phyloP scores from a whole-genome alignment of 2,888 invertebrate species.

The Drosophila stalkeri region DNA sequence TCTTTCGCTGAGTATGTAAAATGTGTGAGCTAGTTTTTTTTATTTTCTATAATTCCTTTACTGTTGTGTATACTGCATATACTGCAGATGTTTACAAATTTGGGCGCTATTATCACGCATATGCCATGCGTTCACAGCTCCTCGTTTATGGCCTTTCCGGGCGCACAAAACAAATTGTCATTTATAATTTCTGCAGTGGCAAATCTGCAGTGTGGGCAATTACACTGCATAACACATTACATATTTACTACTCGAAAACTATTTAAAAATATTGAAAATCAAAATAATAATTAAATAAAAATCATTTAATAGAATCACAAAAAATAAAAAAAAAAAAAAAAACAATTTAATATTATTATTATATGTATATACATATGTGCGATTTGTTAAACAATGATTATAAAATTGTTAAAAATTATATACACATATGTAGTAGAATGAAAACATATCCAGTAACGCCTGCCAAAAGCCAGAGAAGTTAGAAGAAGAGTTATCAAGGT shows the following conservation, averaged over 20 bases:
- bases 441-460: conserved; percentile 36
- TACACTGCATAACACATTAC: conserved; percentile 18
- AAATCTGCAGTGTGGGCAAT: not conserved
- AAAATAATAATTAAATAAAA: no score
- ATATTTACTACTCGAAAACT: not conserved
- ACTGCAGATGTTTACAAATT: not conserved
- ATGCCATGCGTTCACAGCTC: not conserved
- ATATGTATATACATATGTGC: no score
- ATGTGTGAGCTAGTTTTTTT: not conserved
- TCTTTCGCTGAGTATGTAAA: not conserved
- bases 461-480: conserved; percentile 22
- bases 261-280: no score
- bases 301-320: not conserved
- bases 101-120: conserved; percentile 12
- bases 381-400: no score
- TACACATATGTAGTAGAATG: conserved; percentile 1
- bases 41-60: not conserved
- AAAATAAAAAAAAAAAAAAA: not conserved
- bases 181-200: not conserved
- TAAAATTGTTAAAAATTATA: not conserved
- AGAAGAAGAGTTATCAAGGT: not conserved
- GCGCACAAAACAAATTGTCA: not conserved
- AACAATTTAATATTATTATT: no score
- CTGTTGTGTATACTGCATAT: not conserved
- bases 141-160: not conserved